These are phyloP conservation scores for Boulengeromyrus knoepffleri DNA, from an alignment of 2,113 vertebrate species.

Conservation along the genomic window DNA sequence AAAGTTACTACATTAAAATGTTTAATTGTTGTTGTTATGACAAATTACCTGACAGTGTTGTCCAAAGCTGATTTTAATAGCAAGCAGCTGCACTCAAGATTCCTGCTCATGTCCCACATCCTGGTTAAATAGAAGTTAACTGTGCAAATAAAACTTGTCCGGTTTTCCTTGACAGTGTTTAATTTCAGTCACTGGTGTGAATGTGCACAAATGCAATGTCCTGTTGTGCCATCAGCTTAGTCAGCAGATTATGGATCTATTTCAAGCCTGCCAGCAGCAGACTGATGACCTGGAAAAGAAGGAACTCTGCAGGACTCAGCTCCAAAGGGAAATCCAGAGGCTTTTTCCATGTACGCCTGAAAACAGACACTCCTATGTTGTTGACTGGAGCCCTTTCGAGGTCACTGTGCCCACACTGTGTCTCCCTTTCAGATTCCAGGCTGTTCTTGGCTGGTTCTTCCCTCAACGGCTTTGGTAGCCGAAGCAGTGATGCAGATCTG, in stretches of 20 bases:
- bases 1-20: background rate
- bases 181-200: background rate
- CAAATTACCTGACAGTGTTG: background rate
- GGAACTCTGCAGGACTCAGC: slow-evolving; percentile 69
- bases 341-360: slow-evolving; percentile 73
- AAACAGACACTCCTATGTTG: background rate
- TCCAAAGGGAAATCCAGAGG: slow-evolving; percentile 77
- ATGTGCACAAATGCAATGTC: background rate
- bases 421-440: slow-evolving; percentile 58
- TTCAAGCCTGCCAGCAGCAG: slow-evolving; percentile 78
- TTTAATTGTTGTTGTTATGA: background rate
- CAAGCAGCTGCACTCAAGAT: background rate
- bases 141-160: background rate
- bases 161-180: background rate
- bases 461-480: slow-evolving; percentile 84
- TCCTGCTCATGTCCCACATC: background rate
- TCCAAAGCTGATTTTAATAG: background rate
- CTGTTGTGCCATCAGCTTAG: slow-evolving; percentile 69
- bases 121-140: background rate
- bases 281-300: slow-evolving; percentile 76
- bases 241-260: slow-evolving; percentile 78
- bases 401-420: background rate
- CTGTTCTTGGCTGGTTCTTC: slow-evolving; percentile 89
- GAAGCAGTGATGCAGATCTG: slow-evolving; percentile 87
- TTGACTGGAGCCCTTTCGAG: background rate